Evolutionary conservation across 2,113 vertebrate species (phyloP).

Genomic region (Chaetodon trifascialis): DNA sequence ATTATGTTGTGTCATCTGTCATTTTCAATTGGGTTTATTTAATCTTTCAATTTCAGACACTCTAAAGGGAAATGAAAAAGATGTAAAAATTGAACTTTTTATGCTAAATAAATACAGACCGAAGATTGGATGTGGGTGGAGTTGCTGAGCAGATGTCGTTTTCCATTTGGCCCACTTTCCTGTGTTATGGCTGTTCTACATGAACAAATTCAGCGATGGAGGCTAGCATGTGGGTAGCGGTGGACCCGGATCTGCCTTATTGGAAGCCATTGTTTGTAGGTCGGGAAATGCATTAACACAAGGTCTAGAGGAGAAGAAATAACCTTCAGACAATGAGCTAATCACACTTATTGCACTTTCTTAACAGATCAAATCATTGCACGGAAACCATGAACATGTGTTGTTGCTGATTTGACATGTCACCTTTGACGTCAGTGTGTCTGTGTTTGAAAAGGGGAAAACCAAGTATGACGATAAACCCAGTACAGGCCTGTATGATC

Average conservation of each 20-base stretch:
- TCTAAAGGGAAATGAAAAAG: not conserved
- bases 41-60: not conserved
- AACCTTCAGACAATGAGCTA: not conserved
- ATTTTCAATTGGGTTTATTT: not conserved
- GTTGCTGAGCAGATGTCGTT: slow-evolving; percentile 16
- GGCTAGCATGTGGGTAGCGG: slow-evolving; percentile 3
- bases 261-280: slow-evolving; percentile 22
- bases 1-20: not conserved
- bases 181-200: slow-evolving; percentile 41
- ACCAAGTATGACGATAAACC: not conserved
- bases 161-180: slow-evolving; percentile 16
- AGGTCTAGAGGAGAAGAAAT: slow-evolving; percentile 18
- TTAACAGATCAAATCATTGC: not conserved
- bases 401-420: not conserved
- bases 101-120: too few species aligned
- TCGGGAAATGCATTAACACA: not conserved
- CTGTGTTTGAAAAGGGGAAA: slow-evolving; percentile 10
- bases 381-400: slow-evolving; percentile 5
- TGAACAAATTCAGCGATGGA: slow-evolving; percentile 30
- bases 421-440: not conserved
- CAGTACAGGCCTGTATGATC: not conserved
- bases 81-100: too few species aligned
- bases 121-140: slow-evolving; percentile 15
- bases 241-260: slow-evolving; percentile 11
- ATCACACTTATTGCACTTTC: not conserved